Base-by-base conservation (phyloP, 1,140 invertebrate species). In the Drosophila bocki region DNA sequence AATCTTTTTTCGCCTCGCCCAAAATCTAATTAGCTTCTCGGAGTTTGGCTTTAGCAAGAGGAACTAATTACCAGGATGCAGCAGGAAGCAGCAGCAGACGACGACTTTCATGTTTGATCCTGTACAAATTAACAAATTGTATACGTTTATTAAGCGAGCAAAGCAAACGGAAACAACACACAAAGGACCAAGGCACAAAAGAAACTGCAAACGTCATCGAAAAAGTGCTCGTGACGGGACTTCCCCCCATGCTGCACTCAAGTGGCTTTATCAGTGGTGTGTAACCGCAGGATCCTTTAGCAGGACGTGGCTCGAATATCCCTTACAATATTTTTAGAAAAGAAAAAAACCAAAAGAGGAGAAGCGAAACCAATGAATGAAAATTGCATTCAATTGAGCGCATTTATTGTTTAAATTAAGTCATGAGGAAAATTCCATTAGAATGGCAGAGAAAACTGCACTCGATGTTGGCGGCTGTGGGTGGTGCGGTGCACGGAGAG, bases 301-400 rank as follows among this genome's bases (percentile, higher is more conserved):
- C 76, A 76, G 82, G 81, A 77, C 76, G 75, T 78, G 70, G 48
- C 75, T 70, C 70, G 79, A 78, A 83, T 87, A 83, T 88, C 71
- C 84, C 82, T 83, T 80, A 76, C 65, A 79, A 80, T 51, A 48
- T 69, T 86, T 86, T 83, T 81, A 80, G 75, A 81, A 78, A 82
- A 77, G 12, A 19, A 17, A 41, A 32, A 32, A 29, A 50, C 29
- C 2, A 11, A 22, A 39, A 50, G 22, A 64, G 13, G 58, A 67
- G 75, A 86, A 60, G 67, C 67, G 54, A 60, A 70, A 86, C 85
- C 75, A 63, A 51, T 76, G 79, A 87, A 82, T 83, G 83, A 87
- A 86, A 88, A 90, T 90, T 90, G 85, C 85, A 90, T 90, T 90
- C 85, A 90, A 90, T 90, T 90, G 85, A 90, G 85, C 85, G 81